Evolutionary conservation across 2,113 vertebrate genomes (phyloP).

Genomic region (Antidorcas marsupialis): DNA sequence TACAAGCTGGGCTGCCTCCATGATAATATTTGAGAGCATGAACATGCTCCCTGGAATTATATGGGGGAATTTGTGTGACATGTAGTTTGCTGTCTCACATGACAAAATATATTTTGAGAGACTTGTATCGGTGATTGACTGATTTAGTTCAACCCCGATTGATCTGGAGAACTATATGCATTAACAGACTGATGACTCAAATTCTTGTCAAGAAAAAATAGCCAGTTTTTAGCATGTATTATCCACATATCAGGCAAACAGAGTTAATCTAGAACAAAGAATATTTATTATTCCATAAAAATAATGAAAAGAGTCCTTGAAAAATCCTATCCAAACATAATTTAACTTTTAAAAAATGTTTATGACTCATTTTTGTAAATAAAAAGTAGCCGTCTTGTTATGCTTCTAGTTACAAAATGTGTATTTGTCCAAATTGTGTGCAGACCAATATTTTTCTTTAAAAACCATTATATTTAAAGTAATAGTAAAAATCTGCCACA

Average conservation of each 20-base stretch:
- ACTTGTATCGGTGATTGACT: background rate
- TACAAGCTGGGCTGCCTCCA: background rate
- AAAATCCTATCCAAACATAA: background rate
- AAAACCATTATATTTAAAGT: background rate
- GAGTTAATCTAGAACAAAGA: background rate
- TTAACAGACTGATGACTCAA: background rate
- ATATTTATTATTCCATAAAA: background rate
- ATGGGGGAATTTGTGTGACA: background rate
- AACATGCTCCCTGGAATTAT: background rate
- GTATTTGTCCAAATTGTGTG: background rate
- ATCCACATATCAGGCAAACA: background rate
- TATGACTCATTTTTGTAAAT: background rate
- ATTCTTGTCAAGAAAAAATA: background rate
- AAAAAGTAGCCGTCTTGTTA: background rate
- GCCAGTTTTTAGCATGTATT: background rate
- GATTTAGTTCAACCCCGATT: background rate
- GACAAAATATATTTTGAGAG: background rate
- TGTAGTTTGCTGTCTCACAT: background rate
- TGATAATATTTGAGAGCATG: conserved; percentile 4
- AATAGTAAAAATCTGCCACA: background rate
- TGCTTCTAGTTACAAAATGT: background rate
- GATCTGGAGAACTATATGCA: background rate
- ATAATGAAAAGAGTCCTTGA: background rate
- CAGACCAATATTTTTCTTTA: background rate
- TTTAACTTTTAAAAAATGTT: background rate